Evolutionary conservation across 2,888 invertebrate species (phyloP).

Genomic region (Papilio gigon): DNA sequence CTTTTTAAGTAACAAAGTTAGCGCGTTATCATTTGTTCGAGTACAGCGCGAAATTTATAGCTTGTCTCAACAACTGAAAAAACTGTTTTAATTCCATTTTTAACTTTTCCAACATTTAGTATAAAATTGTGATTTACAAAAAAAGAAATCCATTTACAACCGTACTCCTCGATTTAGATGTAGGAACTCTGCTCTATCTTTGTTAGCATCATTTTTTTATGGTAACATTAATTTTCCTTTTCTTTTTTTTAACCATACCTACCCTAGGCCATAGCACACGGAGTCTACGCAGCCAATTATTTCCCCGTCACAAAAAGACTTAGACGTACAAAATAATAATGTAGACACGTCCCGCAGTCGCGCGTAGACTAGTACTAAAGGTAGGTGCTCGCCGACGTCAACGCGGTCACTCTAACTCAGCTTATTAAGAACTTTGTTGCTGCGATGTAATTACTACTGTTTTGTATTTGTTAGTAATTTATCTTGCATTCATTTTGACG

Average conservation of each 20-base stretch:
- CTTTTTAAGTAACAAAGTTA: constrained; percentile 31
- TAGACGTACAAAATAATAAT: too few relatives aligned
- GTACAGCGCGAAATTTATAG: not conserved
- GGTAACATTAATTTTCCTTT: too few relatives aligned
- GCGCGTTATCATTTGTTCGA: constrained; percentile 20
- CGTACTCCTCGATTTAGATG: not conserved
- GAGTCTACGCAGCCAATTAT: too few relatives aligned
- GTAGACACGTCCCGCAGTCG: constrained; percentile 47
- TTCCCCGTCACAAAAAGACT: too few relatives aligned
- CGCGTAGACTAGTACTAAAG: constrained; percentile 50
- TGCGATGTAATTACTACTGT: not conserved
- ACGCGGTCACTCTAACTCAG: constrained; percentile 20
- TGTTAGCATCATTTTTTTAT: too few relatives aligned
- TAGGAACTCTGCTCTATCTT: too few relatives aligned
- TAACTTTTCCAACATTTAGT: not conserved
- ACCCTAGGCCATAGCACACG: too few relatives aligned
- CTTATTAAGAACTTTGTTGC: constrained; percentile 27
- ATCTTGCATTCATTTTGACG: too few relatives aligned
- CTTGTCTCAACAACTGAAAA: not conserved
- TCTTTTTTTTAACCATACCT: too few relatives aligned
- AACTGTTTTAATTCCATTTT: constrained; percentile 7
- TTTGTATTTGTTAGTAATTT: too few relatives aligned
- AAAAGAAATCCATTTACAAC: not conserved
- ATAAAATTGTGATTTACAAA: not conserved
- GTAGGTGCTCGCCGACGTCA: constrained; percentile 41